A percentile compares a stretch with the other conserved stretches of the same genome.
Evolutionary conservation across 2,113 vertebrate species (phyloP).

Genomic region (Xenopus laevis): DNA sequence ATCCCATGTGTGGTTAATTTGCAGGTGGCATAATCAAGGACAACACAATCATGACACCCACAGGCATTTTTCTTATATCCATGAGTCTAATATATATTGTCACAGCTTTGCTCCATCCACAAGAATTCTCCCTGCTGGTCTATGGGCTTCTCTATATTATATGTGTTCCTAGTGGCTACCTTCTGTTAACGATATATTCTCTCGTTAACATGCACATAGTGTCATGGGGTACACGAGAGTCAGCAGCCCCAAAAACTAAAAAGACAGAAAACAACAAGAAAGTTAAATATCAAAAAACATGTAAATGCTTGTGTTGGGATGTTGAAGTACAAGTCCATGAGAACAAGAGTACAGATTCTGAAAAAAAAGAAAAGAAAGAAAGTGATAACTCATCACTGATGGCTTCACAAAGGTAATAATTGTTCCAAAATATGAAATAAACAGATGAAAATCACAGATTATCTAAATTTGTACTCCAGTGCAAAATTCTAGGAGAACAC

Average conservation of each 20-base stretch:
- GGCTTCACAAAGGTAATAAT: background rate
- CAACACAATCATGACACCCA: conserved; percentile 2
- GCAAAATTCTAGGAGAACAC: too few species aligned
- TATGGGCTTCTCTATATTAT: conserved; percentile 77
- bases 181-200: conserved; percentile 73
- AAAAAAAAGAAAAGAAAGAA: background rate
- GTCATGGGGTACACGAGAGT: conserved; percentile 75
- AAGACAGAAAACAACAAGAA: background rate
- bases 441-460: too few species aligned
- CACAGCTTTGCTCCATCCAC: conserved; percentile 6
- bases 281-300: conserved; percentile 9
- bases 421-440: background rate
- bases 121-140: conserved; percentile 54
- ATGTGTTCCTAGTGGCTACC: conserved; percentile 76
- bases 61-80: conserved; percentile 1
- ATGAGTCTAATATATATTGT: conserved; percentile 3
- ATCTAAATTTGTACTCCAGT: too few species aligned
- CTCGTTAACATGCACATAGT: conserved; percentile 75
- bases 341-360: background rate
- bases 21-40: background rate
- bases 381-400: background rate
- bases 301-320: conserved; percentile 5
- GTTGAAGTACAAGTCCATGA: conserved; percentile 16
- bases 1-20: background rate
- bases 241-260: conserved; percentile 55